Conservation (phyloP, 2,113 vertebrate genomes). For the Spheniscus mendiculus region DNA sequence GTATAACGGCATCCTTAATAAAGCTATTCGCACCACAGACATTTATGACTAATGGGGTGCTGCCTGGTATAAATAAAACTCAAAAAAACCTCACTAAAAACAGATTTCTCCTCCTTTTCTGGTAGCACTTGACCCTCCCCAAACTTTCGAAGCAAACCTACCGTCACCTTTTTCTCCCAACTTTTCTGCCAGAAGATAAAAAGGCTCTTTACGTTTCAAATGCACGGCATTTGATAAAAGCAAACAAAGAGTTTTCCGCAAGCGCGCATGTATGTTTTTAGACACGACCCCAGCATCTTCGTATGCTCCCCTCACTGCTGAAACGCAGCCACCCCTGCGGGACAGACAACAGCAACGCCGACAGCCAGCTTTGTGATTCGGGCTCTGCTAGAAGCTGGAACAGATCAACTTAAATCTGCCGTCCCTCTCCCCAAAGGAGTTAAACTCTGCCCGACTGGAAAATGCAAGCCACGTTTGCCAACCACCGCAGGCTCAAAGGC, state of each 20-base stretch:
- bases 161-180: neutral
- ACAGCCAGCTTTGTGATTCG: neutral
- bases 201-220: neutral
- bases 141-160: neutral
- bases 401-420: neutral
- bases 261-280: rapidly evolving
- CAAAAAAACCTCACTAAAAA: neutral
- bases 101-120: neutral
- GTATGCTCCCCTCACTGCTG: rapidly evolving
- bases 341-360: neutral
- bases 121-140: neutral
- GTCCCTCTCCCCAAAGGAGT: neutral
- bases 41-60: neutral
- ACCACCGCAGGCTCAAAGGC: neutral
- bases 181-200: neutral
- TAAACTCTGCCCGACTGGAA: neutral
- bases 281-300: neutral
- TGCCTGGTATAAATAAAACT: neutral
- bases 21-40: neutral
- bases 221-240: rapidly evolving
- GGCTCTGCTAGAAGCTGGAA: neutral
- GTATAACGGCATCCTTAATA: neutral
- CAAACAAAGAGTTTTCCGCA: neutral
- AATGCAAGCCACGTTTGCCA: neutral
- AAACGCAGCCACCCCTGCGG: neutral